These are phyloP conservation scores for Caenorhabditis sp. DNA, from an alignment of 2,888 invertebrate genomes.

Conservation along the genomic window DNA sequence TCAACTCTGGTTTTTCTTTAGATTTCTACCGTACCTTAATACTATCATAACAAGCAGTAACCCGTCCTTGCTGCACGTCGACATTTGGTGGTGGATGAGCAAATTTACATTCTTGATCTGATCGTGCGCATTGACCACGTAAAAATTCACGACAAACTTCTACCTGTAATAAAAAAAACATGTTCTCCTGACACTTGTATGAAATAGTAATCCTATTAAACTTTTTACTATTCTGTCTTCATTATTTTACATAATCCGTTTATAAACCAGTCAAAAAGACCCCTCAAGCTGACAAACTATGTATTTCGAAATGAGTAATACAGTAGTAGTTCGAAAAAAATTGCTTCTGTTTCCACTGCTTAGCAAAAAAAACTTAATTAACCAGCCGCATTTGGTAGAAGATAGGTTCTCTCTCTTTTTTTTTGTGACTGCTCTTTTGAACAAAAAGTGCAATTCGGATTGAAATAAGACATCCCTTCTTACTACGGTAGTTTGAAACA, in stretches of 20 bases:
- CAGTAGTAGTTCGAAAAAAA: background rate
- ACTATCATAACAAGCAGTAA: conserved; percentile 99
- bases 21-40: conserved; percentile 88
- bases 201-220: background rate
- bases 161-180: conserved; percentile 73
- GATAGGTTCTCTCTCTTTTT: conserved; percentile 2
- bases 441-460: background rate
- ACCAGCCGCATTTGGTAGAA: background rate
- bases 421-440: background rate
- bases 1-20: no score
- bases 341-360: background rate
- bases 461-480: background rate
- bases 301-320: background rate
- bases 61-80: conserved; percentile 99
- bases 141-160: conserved; percentile 98
- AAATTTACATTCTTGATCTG: conserved; percentile 99
- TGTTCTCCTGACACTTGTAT: background rate
- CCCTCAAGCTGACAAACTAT: background rate
- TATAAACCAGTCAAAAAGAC: conserved; percentile 4
- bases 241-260: conserved; percentile 17
- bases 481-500: background rate
- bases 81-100: conserved; percentile 99
- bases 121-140: conserved; percentile 98
- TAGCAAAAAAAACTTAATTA: conserved; percentile 6
- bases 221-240: background rate